A percentile compares a stretch with the other conserved stretches of the same genome.
Evolutionary conservation across 2,888 invertebrate genomes (phyloP).

Genomic region (Vandiemenella viatica): DNA sequence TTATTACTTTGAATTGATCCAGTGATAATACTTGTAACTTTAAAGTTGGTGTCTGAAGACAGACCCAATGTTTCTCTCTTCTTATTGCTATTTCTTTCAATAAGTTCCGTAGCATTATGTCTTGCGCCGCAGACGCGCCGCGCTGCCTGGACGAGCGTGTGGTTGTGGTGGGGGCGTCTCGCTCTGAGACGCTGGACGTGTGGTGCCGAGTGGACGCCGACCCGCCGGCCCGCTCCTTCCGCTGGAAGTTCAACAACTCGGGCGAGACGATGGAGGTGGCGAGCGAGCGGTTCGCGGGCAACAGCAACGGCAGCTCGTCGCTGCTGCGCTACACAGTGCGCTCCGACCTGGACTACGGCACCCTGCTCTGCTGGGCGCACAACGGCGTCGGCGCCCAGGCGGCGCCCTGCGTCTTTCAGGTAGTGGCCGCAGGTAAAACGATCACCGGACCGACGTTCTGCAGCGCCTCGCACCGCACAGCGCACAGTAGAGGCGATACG

Average conservation of each 20-base stretch:
- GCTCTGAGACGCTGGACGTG: conserved; percentile 73
- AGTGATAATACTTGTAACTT: no score
- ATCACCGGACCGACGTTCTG: no score
- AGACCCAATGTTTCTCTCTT: no score
- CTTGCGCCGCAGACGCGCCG: conserved; percentile 70
- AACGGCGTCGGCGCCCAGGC: conserved; percentile 72
- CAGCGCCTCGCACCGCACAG: no score
- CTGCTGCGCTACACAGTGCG: conserved; percentile 38
- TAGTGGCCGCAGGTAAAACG: conserved; percentile 81
- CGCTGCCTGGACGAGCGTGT: conserved; percentile 63
- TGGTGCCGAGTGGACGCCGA: conserved; percentile 83
- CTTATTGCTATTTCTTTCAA: no score
- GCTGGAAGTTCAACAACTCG: conserved; percentile 90
- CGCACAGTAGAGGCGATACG: no score
- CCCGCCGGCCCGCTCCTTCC: conserved; percentile 76
- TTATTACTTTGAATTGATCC: no score
- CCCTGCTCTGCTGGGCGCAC: conserved; percentile 70
- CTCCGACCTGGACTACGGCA: conserved; percentile 70
- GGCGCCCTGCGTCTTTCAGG: conserved; percentile 74
- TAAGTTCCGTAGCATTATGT: no score
- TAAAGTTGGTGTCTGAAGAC: no score
- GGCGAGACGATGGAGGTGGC: conserved; percentile 76
- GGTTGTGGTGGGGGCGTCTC: conserved; percentile 72
- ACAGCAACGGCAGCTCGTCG: conserved; percentile 52
- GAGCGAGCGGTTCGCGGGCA: conserved; percentile 60